A percentile compares a stretch with the other conserved stretches of the same genome.
These are phyloP conservation scores for Tolmerus cingulatus DNA, from an alignment of 2,888 invertebrate species.

Conservation along the genomic window DNA sequence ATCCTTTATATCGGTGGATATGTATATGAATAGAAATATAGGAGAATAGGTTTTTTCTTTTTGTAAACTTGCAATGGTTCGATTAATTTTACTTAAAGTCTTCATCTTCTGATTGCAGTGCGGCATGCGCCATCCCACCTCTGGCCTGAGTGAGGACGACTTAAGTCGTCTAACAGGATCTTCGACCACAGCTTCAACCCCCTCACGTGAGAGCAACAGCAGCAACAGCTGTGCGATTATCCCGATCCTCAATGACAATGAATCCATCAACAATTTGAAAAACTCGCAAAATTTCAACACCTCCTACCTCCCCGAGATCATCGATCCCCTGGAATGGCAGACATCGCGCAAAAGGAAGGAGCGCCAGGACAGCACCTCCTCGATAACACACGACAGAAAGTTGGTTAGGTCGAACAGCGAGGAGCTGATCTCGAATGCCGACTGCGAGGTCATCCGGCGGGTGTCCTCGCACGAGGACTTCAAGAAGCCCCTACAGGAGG, in stretches of 20 bases:
- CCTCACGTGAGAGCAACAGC: slow-evolving; percentile 52
- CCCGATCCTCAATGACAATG: slow-evolving; percentile 48
- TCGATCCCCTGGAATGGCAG: slow-evolving; percentile 63
- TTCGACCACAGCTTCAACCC: slow-evolving; percentile 57
- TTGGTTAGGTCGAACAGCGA: slow-evolving; percentile 71
- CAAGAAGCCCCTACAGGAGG: slow-evolving; percentile 57
- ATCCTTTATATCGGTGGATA: no score
- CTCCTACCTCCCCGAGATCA: slow-evolving; percentile 62
- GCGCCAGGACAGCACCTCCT: slow-evolving; percentile 69
- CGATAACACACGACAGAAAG: slow-evolving; percentile 68
- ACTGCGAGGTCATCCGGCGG: slow-evolving; percentile 64
- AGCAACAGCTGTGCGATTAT: slow-evolving; percentile 47
- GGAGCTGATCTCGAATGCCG: slow-evolving; percentile 64
- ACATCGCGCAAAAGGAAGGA: slow-evolving; percentile 70
- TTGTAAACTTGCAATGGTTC: background rate
- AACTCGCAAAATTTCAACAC: slow-evolving; percentile 50
- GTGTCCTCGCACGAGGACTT: slow-evolving; percentile 74
- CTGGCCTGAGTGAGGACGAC: slow-evolving; percentile 64
- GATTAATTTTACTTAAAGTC: background rate
- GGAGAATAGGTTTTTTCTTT: no score
- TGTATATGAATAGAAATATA: no score
- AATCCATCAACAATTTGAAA: slow-evolving; percentile 53
- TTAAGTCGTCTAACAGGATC: slow-evolving; percentile 65
- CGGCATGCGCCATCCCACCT: slow-evolving; percentile 65
- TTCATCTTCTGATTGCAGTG: slow-evolving; percentile 54